Percentiles rank a stretch among this genome's conserved stretches.
Conservation (phyloP, 2,888 invertebrate genomes). For the Xanthorhoe spadicearia region DNA sequence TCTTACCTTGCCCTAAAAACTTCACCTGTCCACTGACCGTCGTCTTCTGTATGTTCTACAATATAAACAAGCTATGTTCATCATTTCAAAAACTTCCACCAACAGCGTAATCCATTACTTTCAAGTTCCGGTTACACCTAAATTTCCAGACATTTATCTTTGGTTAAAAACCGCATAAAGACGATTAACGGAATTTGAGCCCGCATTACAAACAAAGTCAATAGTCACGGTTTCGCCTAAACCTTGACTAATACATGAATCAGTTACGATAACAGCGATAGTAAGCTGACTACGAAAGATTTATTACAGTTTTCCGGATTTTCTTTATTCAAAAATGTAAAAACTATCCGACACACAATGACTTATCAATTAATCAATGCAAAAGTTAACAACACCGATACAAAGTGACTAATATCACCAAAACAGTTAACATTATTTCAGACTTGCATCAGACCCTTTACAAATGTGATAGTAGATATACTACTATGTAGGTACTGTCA, state of each 20-base stretch:
- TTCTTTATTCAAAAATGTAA: slow-evolving; percentile 39
- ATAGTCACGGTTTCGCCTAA: slow-evolving; percentile 46
- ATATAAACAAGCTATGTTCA: not conserved
- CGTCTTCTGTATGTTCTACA: not conserved
- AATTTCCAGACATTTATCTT: slow-evolving; percentile 22
- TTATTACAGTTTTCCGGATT: slow-evolving; percentile 58
- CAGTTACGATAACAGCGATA: slow-evolving; percentile 48
- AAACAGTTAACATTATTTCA: not conserved
- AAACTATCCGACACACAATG: not conserved
- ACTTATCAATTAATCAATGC: no score
- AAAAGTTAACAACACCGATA: not conserved
- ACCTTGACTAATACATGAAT: slow-evolving; percentile 62
- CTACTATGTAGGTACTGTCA: no score
- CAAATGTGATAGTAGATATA: no score
- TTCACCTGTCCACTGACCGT: not conserved
- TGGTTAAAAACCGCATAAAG: slow-evolving; percentile 23
- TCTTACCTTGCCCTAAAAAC: not conserved
- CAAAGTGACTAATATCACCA: not conserved
- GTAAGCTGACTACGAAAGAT: slow-evolving; percentile 51
- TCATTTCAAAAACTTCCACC: not conserved
- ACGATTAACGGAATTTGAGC: slow-evolving; percentile 31
- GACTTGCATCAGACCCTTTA: no score
- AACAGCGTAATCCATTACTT: not conserved
- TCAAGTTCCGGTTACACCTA: slow-evolving; percentile 9
- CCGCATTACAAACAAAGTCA: slow-evolving; percentile 51